These are phyloP conservation scores for Monodelphis domestica DNA, from an alignment of 2,797 vertebrate genomes.

Conservation along the genomic window DNA sequence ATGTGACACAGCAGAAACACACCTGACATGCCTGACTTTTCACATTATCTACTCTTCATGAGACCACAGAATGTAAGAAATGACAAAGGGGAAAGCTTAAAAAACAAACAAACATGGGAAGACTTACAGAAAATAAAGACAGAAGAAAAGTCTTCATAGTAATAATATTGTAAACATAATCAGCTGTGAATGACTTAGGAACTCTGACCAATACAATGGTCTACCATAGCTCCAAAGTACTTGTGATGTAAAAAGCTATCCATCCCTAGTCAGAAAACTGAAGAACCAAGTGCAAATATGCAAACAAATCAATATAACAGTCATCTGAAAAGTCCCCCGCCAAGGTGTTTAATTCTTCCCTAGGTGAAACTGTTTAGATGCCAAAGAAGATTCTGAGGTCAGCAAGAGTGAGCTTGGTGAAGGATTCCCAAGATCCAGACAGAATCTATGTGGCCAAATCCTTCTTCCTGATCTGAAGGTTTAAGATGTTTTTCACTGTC, in stretches of 20 bases:
- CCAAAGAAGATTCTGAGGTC: slow-evolving; percentile 93
- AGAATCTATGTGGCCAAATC: slow-evolving; percentile 94
- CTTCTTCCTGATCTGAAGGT: slow-evolving; percentile 94
- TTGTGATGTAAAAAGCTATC: background rate
- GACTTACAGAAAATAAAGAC: too few relatives aligned
- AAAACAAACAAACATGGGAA: too few relatives aligned
- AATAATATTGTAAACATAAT: background rate
- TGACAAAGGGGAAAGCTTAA: background rate
- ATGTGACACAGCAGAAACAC: background rate
- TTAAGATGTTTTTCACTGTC: too few relatives aligned
- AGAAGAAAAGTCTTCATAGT: too few relatives aligned
- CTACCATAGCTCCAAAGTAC: background rate
- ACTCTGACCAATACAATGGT: background rate
- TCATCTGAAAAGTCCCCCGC: background rate
- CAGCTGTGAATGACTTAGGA: background rate
- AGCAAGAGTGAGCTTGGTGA: slow-evolving; percentile 91
- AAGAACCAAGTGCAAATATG: background rate
- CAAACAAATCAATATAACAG: background rate
- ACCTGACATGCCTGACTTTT: background rate
- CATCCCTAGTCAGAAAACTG: background rate
- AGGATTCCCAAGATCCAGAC: slow-evolving; percentile 88
- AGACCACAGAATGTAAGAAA: background rate
- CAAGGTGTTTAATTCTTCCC: background rate
- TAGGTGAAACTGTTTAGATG: too few relatives aligned
- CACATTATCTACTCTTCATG: background rate